Evolutionary conservation across 2,113 vertebrate genomes (phyloP).

Genomic region (Neodontobutis hainanensis): DNA sequence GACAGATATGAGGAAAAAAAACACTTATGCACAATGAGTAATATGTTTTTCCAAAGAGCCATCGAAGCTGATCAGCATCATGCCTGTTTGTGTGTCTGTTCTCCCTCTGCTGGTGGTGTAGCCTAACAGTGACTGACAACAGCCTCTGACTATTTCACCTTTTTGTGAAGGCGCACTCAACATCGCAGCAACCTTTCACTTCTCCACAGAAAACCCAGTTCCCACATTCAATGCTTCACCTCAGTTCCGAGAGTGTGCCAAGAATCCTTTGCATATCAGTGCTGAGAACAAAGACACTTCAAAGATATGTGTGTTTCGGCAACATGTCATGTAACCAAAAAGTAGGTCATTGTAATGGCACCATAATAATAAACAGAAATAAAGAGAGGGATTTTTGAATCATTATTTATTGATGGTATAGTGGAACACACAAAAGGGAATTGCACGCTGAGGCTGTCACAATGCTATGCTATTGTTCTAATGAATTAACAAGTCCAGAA

Average conservation of each 20-base stretch:
- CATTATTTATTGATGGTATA: constrained; percentile 51
- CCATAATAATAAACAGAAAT: not conserved
- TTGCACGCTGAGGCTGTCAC: constrained; percentile 36
- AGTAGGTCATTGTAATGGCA: constrained; percentile 38
- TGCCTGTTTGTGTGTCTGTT: constrained; percentile 17
- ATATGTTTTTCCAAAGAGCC: constrained; percentile 49
- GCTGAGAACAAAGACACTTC: constrained; percentile 1
- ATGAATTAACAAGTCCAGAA: constrained; percentile 57
- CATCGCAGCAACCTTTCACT: not conserved
- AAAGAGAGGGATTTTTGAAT: constrained; percentile 40
- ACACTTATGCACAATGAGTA: constrained; percentile 58
- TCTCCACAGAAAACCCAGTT: too few relatives aligned
- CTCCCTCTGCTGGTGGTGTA: constrained; percentile 40
- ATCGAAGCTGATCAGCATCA: constrained; percentile 51
- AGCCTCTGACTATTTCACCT: constrained; percentile 46
- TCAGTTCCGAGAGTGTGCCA: too few relatives aligned
- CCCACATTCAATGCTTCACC: too few relatives aligned
- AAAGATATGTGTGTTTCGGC: not conserved
- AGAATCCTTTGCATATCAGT: constrained; percentile 4
- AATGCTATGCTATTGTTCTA: constrained; percentile 39
- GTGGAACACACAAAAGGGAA: constrained; percentile 60
- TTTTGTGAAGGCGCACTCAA: constrained; percentile 39
- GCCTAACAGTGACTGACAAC: constrained; percentile 55
- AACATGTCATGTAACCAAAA: constrained; percentile 16
- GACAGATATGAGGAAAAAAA: constrained; percentile 43